These are phyloP conservation scores for Pholis gunnellus DNA, from an alignment of 2,113 vertebrate species.

Conservation along the genomic window DNA sequence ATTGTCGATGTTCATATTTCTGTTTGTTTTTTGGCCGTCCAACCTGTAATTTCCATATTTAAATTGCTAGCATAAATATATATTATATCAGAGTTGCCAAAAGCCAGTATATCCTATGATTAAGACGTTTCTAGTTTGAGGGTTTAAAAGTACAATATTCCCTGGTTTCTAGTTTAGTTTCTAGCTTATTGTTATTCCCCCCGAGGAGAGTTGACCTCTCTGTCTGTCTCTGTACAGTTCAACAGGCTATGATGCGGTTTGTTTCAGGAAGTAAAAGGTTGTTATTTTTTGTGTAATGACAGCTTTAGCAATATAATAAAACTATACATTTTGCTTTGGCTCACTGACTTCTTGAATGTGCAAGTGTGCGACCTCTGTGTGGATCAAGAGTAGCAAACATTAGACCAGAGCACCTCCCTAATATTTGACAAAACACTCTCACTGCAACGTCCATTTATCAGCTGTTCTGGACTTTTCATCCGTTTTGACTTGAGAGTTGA, in stretches of 20 bases:
- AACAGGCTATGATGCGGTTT: conserved; percentile 54
- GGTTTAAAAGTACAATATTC: conserved; percentile 50
- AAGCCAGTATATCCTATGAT: conserved; percentile 70
- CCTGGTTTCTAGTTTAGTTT: conserved; percentile 60
- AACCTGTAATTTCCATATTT: conserved; percentile 65
- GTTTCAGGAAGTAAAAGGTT: conserved; percentile 61
- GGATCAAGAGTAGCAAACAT: neutral
- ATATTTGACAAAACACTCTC: neutral
- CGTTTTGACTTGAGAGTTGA: neutral
- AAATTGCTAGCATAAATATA: conserved; percentile 70
- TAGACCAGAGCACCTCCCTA: neutral
- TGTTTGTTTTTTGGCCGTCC: conserved; percentile 43
- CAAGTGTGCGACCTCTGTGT: neutral
- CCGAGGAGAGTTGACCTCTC: conserved; percentile 75
- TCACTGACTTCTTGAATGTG: conserved; percentile 37
- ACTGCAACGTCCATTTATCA: neutral
- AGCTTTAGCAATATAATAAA: conserved; percentile 76
- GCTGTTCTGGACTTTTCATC: neutral
- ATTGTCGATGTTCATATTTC: conserved; percentile 21
- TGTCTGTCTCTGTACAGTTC: conserved; percentile 62
- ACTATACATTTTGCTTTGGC: conserved; percentile 46
- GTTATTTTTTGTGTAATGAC: conserved; percentile 72
- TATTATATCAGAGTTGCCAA: conserved; percentile 71
- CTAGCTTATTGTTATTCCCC: conserved; percentile 14
- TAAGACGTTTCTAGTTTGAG: conserved; percentile 70